Evolutionary conservation across 2,797 vertebrate genomes (phyloP), one percentile per base, ranked within the genome.

Genomic region (Mastacembelus armatus): DNA sequence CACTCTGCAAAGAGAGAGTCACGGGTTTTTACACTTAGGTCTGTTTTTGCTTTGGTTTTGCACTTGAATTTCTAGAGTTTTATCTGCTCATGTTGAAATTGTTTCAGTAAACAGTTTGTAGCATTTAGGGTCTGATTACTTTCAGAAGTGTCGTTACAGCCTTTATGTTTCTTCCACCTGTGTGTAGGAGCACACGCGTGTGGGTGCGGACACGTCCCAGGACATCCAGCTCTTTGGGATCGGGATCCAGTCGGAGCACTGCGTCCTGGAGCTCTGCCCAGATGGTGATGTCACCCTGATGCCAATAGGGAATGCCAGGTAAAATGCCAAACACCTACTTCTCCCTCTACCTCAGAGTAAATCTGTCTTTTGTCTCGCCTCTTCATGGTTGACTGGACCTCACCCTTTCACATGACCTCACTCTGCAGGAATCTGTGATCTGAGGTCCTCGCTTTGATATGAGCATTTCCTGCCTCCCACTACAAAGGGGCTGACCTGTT

Each of bases 221-320:
- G 98, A 99, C 88, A 98, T 99, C 88, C 98, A 99, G 92, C 95
- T 99, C 66, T 99, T 95, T 58, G 98, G 98, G 15, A 98, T 99
- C 74, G 98, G 98, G 42, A 99, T 99, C 86, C 96, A 98, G 78
- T 90, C 96, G 2, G 95, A 98, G 78, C 98, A 99, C 89, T 99
- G 96, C 56, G 79, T 95, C 81, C 95, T 99, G 74, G 95, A 97
- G 75, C 93, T 98, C 24, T 92, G 94, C 62, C 70, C 92, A 1
- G 96, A 99, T 22, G 95, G 96, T 66, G 97, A 98, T 30, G 91
- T 99, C 87, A 95, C 95, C 38, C 94, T 99, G 35, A 95, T 90
- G 42, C 96, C 98, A 22, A 90, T 95, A 55, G 95, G 95, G 87
- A 96, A 95, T 15, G 96, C 96, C 83, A 94, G 96, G 97, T 98